phyloP scores from a whole-genome alignment of 2,888 invertebrate genomes.

The Oxytorus armatus region DNA sequence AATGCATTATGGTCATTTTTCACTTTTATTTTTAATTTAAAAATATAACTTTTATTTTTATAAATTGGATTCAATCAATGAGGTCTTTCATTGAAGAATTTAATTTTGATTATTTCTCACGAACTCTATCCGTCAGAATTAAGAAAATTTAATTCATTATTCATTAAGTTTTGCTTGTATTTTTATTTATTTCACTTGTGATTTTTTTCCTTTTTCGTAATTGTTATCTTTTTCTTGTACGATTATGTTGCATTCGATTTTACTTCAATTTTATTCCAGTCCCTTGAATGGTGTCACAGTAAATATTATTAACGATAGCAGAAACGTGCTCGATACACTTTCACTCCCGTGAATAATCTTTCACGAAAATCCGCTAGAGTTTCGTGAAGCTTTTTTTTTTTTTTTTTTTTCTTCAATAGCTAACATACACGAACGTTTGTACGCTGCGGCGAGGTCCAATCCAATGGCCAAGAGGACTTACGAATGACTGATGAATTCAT shows the following conservation, averaged over 20 bases:
- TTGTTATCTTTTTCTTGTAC: too few species aligned
- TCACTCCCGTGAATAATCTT: conserved; percentile 38
- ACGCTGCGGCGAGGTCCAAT: conserved; percentile 9
- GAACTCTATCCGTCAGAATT: neutral
- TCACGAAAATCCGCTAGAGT: conserved; percentile 19
- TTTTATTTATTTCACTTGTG: neutral
- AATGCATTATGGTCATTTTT: conserved; percentile 5
- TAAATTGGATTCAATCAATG: neutral
- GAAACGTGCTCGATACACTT: conserved; percentile 21
- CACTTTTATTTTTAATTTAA: neutral
- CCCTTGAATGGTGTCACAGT: neutral
- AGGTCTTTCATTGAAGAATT: too few species aligned
- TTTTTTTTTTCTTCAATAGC: neutral
- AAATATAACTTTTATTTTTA: neutral
- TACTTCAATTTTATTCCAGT: too few species aligned
- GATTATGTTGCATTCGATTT: neutral
- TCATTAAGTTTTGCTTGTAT: neutral
- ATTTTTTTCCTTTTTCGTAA: neutral
- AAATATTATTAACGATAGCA: neutral
- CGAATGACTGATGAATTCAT: conserved; percentile 53
- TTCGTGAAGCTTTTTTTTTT: conserved; percentile 7
- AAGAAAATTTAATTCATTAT: neutral
- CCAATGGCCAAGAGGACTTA: conserved; percentile 49
- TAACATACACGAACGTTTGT: neutral
- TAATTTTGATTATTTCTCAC: neutral